These are phyloP conservation scores for Morone chrysops DNA, from an alignment of 2,113 vertebrate genomes.

Conservation along the genomic window DNA sequence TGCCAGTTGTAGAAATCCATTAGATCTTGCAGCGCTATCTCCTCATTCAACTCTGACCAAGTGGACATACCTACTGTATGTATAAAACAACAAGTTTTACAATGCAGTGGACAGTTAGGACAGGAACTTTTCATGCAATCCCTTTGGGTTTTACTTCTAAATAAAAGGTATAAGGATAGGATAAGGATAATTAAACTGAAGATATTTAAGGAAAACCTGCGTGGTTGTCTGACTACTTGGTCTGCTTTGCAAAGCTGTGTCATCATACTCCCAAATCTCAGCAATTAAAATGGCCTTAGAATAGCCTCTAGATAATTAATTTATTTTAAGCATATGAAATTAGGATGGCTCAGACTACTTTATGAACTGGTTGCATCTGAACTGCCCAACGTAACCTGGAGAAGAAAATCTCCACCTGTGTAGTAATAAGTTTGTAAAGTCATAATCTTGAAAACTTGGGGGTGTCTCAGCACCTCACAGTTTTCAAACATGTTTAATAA, in stretches of 20 bases:
- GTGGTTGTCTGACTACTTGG: not conserved
- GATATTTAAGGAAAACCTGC: not conserved
- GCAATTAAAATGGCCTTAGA: constrained; percentile 23
- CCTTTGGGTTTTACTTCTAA: not conserved
- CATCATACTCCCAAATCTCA: constrained; percentile 1
- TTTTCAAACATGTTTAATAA: constrained; percentile 42
- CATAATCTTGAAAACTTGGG: not conserved
- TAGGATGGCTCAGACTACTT: not conserved
- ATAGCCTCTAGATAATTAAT: not conserved
- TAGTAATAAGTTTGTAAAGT: constrained; percentile 13
- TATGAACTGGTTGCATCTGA: not conserved
- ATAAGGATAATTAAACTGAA: constrained; percentile 5
- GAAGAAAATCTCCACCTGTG: not conserved
- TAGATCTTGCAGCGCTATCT: not conserved
- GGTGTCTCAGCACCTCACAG: constrained; percentile 13
- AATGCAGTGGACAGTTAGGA: not conserved
- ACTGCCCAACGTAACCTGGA: not conserved
- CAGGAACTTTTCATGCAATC: not conserved
- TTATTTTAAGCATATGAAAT: not conserved
- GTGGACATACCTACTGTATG: not conserved
- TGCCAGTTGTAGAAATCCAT: not conserved
- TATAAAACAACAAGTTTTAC: not conserved
- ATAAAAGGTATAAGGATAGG: not conserved
- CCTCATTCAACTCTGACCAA: not conserved
- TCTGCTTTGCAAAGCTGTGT: not conserved